These are phyloP conservation scores for Acipenser ruthenus DNA, from an alignment of 2,797 vertebrate species.

Conservation along the genomic window DNA sequence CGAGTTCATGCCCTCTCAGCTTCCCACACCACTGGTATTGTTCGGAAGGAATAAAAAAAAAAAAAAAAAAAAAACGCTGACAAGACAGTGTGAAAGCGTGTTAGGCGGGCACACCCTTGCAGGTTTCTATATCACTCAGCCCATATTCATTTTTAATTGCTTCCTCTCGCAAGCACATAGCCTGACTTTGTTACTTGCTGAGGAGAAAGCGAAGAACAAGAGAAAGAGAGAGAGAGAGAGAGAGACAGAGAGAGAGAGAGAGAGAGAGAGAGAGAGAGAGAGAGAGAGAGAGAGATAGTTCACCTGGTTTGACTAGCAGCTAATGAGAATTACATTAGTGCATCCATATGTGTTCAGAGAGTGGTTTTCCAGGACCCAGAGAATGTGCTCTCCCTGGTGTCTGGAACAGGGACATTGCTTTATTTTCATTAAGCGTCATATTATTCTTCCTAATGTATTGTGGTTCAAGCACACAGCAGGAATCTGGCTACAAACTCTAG, in stretches of 20 bases:
- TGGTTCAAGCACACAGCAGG: too few relatives aligned
- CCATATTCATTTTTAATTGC: conserved; percentile 83
- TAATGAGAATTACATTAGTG: too few relatives aligned
- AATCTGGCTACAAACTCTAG: too few relatives aligned
- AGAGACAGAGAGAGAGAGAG: too few relatives aligned
- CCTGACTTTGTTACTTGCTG: conserved; percentile 47
- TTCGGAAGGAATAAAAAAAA: conserved; percentile 30
- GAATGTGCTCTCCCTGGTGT: too few relatives aligned
- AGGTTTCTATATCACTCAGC: conserved; percentile 73
- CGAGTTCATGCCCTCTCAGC: conserved; percentile 37
- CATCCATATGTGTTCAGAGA: too few relatives aligned
- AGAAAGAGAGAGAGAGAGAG: conserved; percentile 25
- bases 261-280: conserved; percentile 15
- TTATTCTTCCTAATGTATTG: too few relatives aligned
- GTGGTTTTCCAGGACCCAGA: too few relatives aligned
- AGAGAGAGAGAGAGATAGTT: background rate
- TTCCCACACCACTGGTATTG: conserved; percentile 37
- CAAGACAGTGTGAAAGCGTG: conserved; percentile 58
- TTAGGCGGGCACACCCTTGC: conserved; percentile 70
- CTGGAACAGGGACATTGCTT: too few relatives aligned
- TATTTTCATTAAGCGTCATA: too few relatives aligned
- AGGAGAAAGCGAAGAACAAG: conserved; percentile 41
- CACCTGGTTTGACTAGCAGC: too few relatives aligned
- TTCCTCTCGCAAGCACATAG: conserved; percentile 68
- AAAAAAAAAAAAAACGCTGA: conserved; percentile 58